Evolutionary conservation across 2,888 invertebrate species (phyloP).

Genomic region (Patella depressa): DNA sequence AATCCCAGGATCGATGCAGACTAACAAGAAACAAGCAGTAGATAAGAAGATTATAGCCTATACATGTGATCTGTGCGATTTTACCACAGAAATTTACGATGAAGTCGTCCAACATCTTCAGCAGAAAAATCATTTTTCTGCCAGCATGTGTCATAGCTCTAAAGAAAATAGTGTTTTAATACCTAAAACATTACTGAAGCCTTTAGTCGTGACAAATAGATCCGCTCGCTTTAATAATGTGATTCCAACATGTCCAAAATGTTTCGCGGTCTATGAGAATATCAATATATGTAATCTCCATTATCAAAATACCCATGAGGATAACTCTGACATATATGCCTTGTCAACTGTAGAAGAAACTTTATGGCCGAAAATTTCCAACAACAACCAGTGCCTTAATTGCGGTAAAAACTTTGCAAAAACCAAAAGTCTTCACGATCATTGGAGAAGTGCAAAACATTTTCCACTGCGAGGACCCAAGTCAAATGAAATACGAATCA

Average conservation of each 20-base stretch:
- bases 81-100: background rate
- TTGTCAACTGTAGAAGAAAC: background rate
- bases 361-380: background rate
- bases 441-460: constrained; percentile 4
- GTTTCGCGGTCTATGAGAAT: background rate
- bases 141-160: background rate
- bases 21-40: background rate
- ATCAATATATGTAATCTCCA: constrained; percentile 5
- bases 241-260: background rate
- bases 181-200: constrained; percentile 6
- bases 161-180: background rate
- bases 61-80: background rate
- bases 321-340: background rate
- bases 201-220: constrained; percentile 6
- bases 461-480: background rate
- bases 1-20: background rate
- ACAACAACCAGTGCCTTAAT: background rate
- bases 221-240: background rate
- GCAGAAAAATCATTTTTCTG: background rate
- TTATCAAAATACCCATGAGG: background rate
- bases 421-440: constrained; percentile 4
- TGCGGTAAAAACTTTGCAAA: background rate
- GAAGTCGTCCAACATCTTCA: background rate
- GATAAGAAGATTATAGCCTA: constrained; percentile 2
- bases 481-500: background rate